Conservation (phyloP, 2,113 vertebrate species). For the Sialia sialis region DNA sequence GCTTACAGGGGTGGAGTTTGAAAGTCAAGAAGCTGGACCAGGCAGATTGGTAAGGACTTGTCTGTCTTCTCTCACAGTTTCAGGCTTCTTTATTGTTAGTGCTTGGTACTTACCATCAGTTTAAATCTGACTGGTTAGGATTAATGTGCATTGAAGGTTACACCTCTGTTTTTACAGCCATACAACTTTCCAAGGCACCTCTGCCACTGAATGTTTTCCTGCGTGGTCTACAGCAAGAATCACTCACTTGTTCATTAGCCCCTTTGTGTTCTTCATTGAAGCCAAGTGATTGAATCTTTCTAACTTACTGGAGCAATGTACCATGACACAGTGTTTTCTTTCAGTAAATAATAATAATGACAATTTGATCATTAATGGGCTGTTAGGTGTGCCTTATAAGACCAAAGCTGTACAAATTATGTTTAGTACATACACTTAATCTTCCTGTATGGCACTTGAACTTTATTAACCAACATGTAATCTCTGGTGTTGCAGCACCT, state of each 20-base stretch:
- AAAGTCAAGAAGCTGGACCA: background rate
- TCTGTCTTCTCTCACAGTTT: background rate
- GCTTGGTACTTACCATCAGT: background rate
- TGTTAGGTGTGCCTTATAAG: background rate
- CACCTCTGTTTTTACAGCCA: background rate
- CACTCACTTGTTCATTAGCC: background rate
- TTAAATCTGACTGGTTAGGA: background rate
- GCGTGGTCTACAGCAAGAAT: background rate
- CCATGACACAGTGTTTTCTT: background rate
- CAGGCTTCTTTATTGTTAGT: background rate
- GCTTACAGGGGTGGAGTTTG: background rate
- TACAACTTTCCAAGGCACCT: background rate
- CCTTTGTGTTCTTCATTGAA: background rate
- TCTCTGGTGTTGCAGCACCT: background rate
- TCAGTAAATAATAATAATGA: background rate
- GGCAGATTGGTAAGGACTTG: background rate
- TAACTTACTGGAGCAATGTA: background rate
- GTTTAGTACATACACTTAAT: background rate
- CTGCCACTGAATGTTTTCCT: background rate
- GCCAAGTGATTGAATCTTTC: background rate
- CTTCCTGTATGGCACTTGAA: background rate
- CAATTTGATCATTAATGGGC: background rate
- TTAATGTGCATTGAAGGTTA: background rate
- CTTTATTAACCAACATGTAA: background rate
- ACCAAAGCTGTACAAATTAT: background rate